Base-by-base conservation (phyloP, 2,113 vertebrate genomes). In the Blennius ocellaris region DNA sequence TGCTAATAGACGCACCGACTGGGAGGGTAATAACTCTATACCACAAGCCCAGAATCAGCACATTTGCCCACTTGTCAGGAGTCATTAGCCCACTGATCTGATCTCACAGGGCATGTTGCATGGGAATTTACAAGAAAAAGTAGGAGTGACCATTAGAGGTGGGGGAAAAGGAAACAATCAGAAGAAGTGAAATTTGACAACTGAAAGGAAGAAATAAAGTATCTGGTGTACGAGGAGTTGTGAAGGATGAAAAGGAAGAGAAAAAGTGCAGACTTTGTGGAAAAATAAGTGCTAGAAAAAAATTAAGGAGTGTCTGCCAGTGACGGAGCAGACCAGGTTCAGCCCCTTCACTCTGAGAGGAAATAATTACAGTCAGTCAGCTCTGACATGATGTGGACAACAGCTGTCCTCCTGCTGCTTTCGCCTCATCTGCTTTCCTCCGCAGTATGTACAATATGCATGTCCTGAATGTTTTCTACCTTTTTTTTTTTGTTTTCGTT, bases 311-410 rank as follows among this genome's bases (percentile, higher is more conserved):
- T 52, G 63, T 54, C 78, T 48, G 75, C 58, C 30, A 57, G 52
- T 71, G 77, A 75, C 69, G 50, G 57, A 76, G 68, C 9, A 10
- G 72, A 67, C 51, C 5, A 11, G 67, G 57, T 50, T 83, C 55
- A 64, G 45, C 69, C 39, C 15, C 30, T 17, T 58, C 0, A 1
- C 60, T 79, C 36, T 30, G 11, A 9, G 50, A 76, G 81, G 57
- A 74, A 73, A 61, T 47, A 70, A 64, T 62, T 65, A 43, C 49
- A 64, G 57, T 40, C 43, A 54, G 75, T 83, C 55, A 11, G 62
- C 37, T 61, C 69, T 64, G 73, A 80, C 69, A 89, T 74, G 88
- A 93, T 90, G 83, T 89, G 88, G 92, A 73, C 80, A 50, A 67
- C 86, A 63, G 51, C 48, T 59, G 49, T 88, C 74, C 69, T 93